phyloP scores from a whole-genome alignment of 23 tunicate species.

The Halocynthia roretzi region DNA sequence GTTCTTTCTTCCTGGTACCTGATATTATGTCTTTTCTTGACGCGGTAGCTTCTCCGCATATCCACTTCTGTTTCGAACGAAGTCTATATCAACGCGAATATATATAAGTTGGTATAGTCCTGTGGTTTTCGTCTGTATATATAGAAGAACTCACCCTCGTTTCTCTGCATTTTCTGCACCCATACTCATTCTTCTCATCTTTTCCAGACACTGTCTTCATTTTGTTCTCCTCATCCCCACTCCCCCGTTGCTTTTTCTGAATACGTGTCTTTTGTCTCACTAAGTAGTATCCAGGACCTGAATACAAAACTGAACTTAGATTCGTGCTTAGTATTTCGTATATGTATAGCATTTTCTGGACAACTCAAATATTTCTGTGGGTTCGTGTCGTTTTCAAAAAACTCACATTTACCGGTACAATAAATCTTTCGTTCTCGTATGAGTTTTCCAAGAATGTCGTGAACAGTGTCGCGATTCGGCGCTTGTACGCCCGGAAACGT shows the following conservation, averaged over 20 bases:
- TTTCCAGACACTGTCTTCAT: no score
- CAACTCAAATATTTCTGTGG: neutral
- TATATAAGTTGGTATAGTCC: no score
- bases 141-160: no score
- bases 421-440: neutral
- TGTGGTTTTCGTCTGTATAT: no score
- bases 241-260: neutral
- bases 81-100: neutral
- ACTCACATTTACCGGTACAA: constrained; percentile 2
- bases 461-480: constrained; percentile 1
- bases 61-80: neutral
- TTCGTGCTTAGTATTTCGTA: neutral
- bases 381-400: neutral
- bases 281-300: constrained; percentile 6
- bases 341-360: neutral
- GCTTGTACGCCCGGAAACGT: constrained; percentile 1
- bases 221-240: neutral
- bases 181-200: no score
- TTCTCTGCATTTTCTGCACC: no score
- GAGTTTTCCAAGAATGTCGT: neutral
- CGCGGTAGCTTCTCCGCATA: neutral
- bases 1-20: neutral
- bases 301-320: neutral
- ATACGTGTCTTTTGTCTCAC: constrained; percentile 1
- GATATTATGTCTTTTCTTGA: neutral